Evolutionary conservation across 2,888 invertebrate genomes (phyloP).

Genomic region (Chouioia cunea): DNA sequence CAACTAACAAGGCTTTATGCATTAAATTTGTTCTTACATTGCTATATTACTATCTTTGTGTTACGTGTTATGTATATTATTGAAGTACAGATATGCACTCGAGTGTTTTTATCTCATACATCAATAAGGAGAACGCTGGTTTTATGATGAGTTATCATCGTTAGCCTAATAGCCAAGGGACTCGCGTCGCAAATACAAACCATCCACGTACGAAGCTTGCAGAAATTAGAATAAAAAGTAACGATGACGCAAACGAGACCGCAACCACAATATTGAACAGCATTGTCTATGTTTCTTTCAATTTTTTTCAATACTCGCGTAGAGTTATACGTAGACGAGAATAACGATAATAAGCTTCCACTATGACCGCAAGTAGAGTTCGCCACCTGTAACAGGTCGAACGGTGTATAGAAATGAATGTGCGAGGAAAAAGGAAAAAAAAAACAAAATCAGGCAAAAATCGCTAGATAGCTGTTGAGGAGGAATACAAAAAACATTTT

Average conservation of each 20-base stretch:
- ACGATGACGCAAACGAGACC: conserved; percentile 19
- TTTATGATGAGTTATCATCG: conserved; percentile 1
- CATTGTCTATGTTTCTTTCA: not conserved
- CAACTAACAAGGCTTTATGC: conserved; percentile 45
- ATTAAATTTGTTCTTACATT: conserved; percentile 20
- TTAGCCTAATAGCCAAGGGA: conserved; percentile 10
- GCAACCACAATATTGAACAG: conserved; percentile 13
- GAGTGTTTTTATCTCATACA: conserved; percentile 10
- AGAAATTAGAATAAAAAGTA: conserved; percentile 14
- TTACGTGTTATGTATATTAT: not conserved
- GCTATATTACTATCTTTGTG: conserved; percentile 6
- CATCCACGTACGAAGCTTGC: not conserved
- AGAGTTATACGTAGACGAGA: conserved; percentile 4
- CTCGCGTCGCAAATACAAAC: not conserved
- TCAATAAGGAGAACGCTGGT: conserved; percentile 9
- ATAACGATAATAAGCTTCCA: not conserved
- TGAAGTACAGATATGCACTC: conserved; percentile 15
- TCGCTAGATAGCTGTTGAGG: not conserved
- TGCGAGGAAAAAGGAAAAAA: not conserved
- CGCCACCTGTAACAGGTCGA: conserved; percentile 2
- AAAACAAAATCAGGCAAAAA: conserved; percentile 11
- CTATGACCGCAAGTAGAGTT: conserved; percentile 21
- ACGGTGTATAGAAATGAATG: conserved; percentile 4
- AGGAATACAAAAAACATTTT: conserved; percentile 22
- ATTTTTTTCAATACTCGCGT: conserved; percentile 11